Conservation (phyloP, 2,888 invertebrate genomes). For the Invenusta paracnida region DNA sequence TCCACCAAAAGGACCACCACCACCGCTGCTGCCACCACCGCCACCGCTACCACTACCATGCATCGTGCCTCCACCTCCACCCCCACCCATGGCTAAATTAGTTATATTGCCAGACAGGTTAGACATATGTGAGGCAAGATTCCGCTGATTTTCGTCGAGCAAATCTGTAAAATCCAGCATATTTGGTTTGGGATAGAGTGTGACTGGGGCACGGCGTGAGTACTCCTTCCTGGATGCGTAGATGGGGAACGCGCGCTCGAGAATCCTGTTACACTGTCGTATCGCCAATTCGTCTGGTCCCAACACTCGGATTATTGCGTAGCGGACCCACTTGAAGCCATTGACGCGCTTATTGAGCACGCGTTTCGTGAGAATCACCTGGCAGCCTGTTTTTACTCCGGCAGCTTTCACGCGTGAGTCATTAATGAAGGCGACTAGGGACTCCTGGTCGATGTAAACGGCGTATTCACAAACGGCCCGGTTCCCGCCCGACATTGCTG, state of each 20-base stretch:
- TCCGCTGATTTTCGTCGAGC: background rate
- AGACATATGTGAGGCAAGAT: background rate
- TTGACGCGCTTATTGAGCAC: conserved; percentile 31
- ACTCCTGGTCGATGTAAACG: background rate
- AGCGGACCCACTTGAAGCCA: conserved; percentile 17
- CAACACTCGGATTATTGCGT: conserved; percentile 14
- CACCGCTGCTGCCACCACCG: too few relatives aligned
- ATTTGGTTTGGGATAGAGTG: conserved; percentile 10
- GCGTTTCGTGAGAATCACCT: background rate
- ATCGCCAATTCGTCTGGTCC: conserved; percentile 31
- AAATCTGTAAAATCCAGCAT: conserved; percentile 18
- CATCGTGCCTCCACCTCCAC: too few relatives aligned
- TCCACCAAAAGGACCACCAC: too few relatives aligned
- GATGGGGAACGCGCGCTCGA: conserved; percentile 24
- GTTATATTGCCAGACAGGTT: background rate
- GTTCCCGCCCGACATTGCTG: background rate
- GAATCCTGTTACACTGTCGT: conserved; percentile 25
- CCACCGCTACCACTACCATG: too few relatives aligned
- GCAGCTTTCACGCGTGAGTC: conserved; percentile 15
- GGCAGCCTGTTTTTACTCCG: conserved; percentile 19
- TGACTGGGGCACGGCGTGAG: background rate
- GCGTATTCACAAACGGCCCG: background rate
- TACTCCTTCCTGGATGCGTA: conserved; percentile 32
- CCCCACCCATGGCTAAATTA: background rate
- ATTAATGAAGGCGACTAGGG: background rate